phyloP scores from a whole-genome alignment of 1,140 invertebrate genomes.

The Panulirus ornatus region DNA sequence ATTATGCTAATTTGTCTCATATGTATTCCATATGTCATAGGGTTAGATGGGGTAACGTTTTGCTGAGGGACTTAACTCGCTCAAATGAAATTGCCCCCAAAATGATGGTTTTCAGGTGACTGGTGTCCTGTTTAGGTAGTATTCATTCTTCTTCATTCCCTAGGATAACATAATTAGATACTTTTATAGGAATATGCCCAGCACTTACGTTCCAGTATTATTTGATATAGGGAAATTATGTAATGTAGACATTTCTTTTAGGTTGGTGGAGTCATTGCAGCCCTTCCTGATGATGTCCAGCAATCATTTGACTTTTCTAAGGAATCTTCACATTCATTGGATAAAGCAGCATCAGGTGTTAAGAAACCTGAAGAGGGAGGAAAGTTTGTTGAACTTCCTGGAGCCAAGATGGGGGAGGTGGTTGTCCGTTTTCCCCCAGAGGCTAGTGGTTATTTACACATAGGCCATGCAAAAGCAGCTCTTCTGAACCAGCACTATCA shows the following conservation, averaged over 20 bases:
- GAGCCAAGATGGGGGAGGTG: constrained; percentile 96
- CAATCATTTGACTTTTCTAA: not conserved
- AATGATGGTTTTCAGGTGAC: too few relatives aligned
- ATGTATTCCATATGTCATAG: too few relatives aligned
- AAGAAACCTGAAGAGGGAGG: constrained; percentile 84
- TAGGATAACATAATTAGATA: too few relatives aligned
- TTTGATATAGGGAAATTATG: too few relatives aligned
- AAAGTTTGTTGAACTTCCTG: constrained; percentile 97
- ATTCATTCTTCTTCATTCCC: too few relatives aligned
- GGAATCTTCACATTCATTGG: not conserved
- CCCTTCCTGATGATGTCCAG: constrained; percentile 40
- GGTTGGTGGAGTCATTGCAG: constrained; percentile 12
- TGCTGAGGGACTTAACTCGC: too few relatives aligned
- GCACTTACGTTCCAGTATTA: too few relatives aligned
- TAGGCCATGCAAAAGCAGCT: constrained; percentile 99
- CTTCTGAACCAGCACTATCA: constrained; percentile 99
- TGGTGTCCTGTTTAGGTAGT: too few relatives aligned
- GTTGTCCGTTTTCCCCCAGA: constrained; percentile 98
- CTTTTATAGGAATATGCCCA: not conserved
- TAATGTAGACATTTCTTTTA: not conserved
- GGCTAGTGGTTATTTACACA: constrained; percentile 97
- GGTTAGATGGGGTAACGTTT: too few relatives aligned
- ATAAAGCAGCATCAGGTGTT: not conserved
- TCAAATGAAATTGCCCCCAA: too few relatives aligned
- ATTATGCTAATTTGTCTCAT: too few relatives aligned